These are phyloP conservation scores for Valencia hispanica DNA, from an alignment of 2,797 vertebrate genomes.

Conservation along the genomic window DNA sequence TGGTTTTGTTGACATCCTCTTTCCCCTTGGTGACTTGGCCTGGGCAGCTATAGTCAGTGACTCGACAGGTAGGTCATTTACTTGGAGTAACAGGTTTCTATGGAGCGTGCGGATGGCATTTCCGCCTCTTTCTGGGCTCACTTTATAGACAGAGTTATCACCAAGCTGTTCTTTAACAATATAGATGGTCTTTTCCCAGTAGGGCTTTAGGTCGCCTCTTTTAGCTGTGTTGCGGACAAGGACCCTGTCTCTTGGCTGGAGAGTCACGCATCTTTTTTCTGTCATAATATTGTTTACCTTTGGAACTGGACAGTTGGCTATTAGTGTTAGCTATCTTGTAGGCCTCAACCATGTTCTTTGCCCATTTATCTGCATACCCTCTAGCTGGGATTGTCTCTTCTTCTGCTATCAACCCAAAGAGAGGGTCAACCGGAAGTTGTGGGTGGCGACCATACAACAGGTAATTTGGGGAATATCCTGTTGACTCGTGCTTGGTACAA, in stretches of 20 bases:
- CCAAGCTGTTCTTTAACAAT: neutral
- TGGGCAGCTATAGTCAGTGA: neutral
- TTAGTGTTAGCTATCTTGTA: neutral
- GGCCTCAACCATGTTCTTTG: neutral
- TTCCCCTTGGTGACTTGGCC: neutral
- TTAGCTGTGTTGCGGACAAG: neutral
- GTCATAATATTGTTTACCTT: neutral
- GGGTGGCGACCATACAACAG: neutral
- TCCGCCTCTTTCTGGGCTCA: neutral
- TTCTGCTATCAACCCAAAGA: neutral
- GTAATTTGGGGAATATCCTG: neutral
- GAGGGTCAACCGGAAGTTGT: neutral
- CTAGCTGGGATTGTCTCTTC: neutral
- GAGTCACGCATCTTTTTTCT: neutral
- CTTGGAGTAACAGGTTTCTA: neutral
- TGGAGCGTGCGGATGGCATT: neutral
- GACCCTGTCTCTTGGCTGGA: neutral
- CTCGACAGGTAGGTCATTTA: neutral
- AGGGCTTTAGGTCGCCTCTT: neutral
- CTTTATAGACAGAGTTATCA: conserved; percentile 3
- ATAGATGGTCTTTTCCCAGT: neutral
- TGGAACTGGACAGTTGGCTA: neutral
- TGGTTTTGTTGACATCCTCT: neutral
- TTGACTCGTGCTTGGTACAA: neutral
- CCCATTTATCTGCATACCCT: neutral